Evolutionary conservation across 2,113 vertebrate genomes (phyloP).

Genomic region (Eolophus roseicapilla): DNA sequence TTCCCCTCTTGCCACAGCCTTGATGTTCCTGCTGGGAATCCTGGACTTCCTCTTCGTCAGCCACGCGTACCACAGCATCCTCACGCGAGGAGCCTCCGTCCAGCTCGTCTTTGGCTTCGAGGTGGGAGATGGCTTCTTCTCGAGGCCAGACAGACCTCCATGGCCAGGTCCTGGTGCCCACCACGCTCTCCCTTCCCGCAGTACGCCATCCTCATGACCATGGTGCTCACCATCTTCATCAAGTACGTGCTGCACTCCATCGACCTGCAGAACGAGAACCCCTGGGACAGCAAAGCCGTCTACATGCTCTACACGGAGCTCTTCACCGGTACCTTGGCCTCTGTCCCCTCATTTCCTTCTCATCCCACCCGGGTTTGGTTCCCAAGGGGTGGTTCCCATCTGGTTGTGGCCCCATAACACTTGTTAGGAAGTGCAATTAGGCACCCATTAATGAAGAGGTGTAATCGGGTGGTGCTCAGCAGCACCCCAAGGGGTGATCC

Average conservation of each 20-base stretch:
- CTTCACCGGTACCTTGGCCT: conserved; percentile 82
- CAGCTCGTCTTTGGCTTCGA: conserved; percentile 91
- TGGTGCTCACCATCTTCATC: conserved; percentile 94
- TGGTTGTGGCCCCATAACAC: rapidly evolving
- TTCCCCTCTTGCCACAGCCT: conserved; percentile 65
- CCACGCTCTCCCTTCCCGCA: background rate
- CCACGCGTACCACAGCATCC: conserved; percentile 94
- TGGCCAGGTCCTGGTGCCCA: background rate
- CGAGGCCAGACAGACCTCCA: background rate
- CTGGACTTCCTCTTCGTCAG: conserved; percentile 92
- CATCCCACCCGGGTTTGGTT: background rate
- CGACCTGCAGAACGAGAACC: conserved; percentile 94
- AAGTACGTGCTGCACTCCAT: conserved; percentile 93
- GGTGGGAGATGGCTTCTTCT: background rate
- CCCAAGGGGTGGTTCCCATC: rapidly evolving
- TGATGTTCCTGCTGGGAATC: conserved; percentile 85
- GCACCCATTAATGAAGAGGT: rapidly evolving
- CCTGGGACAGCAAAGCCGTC: conserved; percentile 97
- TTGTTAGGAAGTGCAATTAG: rapidly evolving
- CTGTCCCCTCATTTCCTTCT: background rate
- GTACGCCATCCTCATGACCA: conserved; percentile 96
- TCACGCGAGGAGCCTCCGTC: conserved; percentile 92
- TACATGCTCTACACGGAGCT: conserved; percentile 98
- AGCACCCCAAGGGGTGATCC: no score
- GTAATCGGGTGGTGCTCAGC: background rate